A percentile compares a stretch with the other conserved stretches of the same genome.
phyloP scores from a whole-genome alignment of 2,888 invertebrate species.

The Lithophane leautieri region DNA sequence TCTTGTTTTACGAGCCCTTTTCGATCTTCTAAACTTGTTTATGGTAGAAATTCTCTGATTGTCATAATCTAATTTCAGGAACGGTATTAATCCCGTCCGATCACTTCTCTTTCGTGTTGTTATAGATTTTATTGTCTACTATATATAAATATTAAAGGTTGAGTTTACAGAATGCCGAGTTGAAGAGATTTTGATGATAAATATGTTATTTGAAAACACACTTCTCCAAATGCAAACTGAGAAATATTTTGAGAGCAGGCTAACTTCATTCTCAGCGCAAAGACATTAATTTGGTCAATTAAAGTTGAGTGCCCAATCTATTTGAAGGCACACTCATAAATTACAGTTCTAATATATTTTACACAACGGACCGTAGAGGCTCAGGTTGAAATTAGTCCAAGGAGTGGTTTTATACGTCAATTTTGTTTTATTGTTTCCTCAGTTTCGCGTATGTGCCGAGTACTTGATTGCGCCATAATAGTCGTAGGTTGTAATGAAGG shows the following conservation, averaged over 20 bases:
- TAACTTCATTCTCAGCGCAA: constrained; percentile 28
- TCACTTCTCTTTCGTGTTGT: constrained; percentile 45
- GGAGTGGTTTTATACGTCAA: constrained; percentile 88
- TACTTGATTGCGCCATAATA: constrained; percentile 88
- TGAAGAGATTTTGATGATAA: constrained; percentile 5
- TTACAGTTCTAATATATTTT: constrained; percentile 79
- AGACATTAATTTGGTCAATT: constrained; percentile 68
- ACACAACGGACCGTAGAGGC: constrained; percentile 77
- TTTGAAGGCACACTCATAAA: constrained; percentile 75
- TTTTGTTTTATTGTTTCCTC: constrained; percentile 89
- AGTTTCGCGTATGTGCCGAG: constrained; percentile 88
- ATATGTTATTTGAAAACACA: constrained; percentile 15
- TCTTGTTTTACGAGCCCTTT: constrained; percentile 82
- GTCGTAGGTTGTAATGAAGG: constrained; percentile 87
- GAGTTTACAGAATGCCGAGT: neutral
- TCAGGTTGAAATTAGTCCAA: constrained; percentile 81
- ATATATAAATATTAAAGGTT: constrained; percentile 33
- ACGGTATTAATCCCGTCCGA: constrained; percentile 58
- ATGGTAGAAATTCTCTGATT: constrained; percentile 74
- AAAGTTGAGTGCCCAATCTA: constrained; percentile 68
- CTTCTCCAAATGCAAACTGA: constrained; percentile 14
- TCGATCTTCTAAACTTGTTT: constrained; percentile 81
- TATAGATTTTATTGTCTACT: constrained; percentile 43
- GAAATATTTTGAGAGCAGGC: constrained; percentile 25
- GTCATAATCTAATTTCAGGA: constrained; percentile 70